Conservation (phyloP, 2,113 vertebrate genomes). For the Motacilla tschutschensis region DNA sequence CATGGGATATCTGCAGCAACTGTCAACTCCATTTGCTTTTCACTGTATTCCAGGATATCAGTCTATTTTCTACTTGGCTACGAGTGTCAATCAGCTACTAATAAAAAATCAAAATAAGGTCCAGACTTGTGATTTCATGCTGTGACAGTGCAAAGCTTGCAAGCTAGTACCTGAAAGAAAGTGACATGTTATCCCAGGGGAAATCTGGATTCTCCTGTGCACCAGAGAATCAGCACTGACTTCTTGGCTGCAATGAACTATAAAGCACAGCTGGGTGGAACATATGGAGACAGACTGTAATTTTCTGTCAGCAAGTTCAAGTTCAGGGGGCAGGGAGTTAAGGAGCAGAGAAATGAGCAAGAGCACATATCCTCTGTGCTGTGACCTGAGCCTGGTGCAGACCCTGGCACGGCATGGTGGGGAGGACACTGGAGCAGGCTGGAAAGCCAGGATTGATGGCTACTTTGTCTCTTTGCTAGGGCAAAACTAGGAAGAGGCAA, state of each 20-base stretch:
- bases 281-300: background rate
- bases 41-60: background rate
- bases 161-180: background rate
- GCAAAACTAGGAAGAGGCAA: background rate
- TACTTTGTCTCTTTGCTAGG: background rate
- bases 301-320: background rate
- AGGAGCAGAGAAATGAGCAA: background rate
- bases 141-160: background rate
- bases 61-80: background rate
- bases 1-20: background rate
- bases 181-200: background rate
- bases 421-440: background rate
- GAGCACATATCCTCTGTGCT: background rate
- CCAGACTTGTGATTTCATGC: background rate
- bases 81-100: background rate
- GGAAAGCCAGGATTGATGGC: background rate
- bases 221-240: background rate
- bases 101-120: background rate
- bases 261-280: background rate
- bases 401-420: accelerated
- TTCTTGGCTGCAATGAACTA: background rate
- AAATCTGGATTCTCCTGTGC: background rate
- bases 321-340: background rate
- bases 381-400: background rate
- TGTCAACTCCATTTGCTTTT: background rate